These are phyloP conservation scores for Oreotragus oreotragus DNA, from an alignment of 2,113 vertebrate species.

Conservation along the genomic window DNA sequence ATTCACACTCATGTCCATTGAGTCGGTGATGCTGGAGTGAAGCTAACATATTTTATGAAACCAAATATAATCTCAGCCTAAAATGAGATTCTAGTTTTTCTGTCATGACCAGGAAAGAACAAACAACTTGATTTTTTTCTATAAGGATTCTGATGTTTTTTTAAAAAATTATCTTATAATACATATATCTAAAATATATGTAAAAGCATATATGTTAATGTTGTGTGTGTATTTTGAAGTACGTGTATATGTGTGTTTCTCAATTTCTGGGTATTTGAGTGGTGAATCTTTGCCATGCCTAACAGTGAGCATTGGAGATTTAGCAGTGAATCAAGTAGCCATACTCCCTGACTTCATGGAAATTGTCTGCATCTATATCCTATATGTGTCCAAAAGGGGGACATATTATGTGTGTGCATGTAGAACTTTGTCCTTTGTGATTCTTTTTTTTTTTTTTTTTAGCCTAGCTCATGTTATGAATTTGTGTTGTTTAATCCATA, in stretches of 20 bases:
- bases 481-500: conserved; percentile 12
- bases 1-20: neutral
- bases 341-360: neutral
- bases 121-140: neutral
- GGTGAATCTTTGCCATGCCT: neutral
- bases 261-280: neutral
- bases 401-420: neutral
- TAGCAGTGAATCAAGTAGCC: neutral
- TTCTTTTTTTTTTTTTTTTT: neutral
- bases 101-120: neutral
- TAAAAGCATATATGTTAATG: neutral
- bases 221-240: neutral
- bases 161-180: neutral
- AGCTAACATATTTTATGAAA: neutral
- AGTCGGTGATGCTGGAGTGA: neutral
- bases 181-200: neutral
- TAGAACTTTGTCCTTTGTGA: neutral
- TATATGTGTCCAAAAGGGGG: neutral
- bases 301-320: neutral
- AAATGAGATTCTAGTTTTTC: neutral
- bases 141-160: neutral
- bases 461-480: neutral
- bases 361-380: neutral
- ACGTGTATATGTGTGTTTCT: rapidly evolving
- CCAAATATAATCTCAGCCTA: neutral